These are phyloP conservation scores for Liopterus haemorrhoidalis DNA, from an alignment of 2,888 invertebrate species.

Conservation along the genomic window DNA sequence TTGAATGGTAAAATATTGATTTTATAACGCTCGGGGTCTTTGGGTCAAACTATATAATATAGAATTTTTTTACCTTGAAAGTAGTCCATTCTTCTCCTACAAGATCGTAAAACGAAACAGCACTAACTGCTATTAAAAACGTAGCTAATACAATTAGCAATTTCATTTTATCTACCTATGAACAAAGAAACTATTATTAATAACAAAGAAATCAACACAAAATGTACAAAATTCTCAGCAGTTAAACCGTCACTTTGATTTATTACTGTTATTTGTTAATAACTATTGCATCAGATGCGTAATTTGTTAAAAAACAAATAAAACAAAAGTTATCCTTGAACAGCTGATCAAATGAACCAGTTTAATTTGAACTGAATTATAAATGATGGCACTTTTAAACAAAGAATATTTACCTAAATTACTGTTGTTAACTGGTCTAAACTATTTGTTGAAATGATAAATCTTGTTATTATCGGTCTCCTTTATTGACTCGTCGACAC, in stretches of 20 bases:
- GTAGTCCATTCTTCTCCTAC: slow-evolving; percentile 48
- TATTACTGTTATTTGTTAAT: slow-evolving; percentile 3
- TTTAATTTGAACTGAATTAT: too few species aligned
- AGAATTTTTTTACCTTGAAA: slow-evolving; percentile 41
- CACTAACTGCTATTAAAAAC: slow-evolving; percentile 53
- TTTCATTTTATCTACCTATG: slow-evolving; percentile 40
- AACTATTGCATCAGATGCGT: too few species aligned
- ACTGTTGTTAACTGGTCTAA: too few species aligned
- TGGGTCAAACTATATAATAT: slow-evolving; percentile 16
- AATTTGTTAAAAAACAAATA: slow-evolving; percentile 1
- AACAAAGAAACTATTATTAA: too few species aligned
- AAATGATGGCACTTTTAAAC: too few species aligned
- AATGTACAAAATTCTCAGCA: not conserved
- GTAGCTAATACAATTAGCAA: slow-evolving; percentile 44
- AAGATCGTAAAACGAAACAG: slow-evolving; percentile 67
- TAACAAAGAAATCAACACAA: not conserved
- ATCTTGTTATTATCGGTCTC: too few species aligned
- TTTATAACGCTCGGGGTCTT: too few species aligned
- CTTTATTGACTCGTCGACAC: too few species aligned
- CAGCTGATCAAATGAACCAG: slow-evolving; percentile 6
- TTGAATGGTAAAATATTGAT: too few species aligned
- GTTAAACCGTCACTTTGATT: not conserved
- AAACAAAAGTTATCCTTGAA: slow-evolving; percentile 15
- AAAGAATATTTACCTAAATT: too few species aligned
- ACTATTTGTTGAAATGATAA: too few species aligned